Conservation (phyloP, 2,797 vertebrate species). For the Eulemur mongoz region DNA sequence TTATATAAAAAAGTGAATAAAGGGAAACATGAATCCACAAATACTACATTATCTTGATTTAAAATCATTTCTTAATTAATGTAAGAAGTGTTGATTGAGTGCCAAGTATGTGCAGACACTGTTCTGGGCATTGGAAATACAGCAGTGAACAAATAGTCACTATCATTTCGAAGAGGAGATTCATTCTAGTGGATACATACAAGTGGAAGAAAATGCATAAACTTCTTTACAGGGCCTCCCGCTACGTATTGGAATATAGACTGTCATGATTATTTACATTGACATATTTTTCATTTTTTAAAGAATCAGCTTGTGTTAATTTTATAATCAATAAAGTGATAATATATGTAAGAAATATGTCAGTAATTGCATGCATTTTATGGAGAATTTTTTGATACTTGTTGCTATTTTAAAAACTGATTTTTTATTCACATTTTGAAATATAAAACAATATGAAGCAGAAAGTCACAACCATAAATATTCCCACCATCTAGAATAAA, state of each 20-base stretch:
- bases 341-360: background rate
- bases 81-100: background rate
- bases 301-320: background rate
- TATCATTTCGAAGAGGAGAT: too few species aligned
- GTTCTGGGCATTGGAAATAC: too few species aligned
- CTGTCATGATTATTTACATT: background rate
- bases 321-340: background rate
- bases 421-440: background rate
- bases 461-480: background rate
- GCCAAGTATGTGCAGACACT: background rate
- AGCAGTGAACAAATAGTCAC: too few species aligned
- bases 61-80: background rate
- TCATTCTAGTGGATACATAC: too few species aligned
- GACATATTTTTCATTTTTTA: background rate
- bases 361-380: background rate
- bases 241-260: too few species aligned
- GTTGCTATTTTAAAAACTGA: background rate
- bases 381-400: background rate
- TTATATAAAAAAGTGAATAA: background rate
- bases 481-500: background rate
- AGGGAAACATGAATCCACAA: background rate
- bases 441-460: background rate
- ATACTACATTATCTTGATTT: background rate
- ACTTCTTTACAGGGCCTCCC: too few species aligned
- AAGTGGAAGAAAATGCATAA: too few species aligned